These are phyloP conservation scores for Cygnus atratus DNA, from an alignment of 2,113 vertebrate species.

Conservation along the genomic window DNA sequence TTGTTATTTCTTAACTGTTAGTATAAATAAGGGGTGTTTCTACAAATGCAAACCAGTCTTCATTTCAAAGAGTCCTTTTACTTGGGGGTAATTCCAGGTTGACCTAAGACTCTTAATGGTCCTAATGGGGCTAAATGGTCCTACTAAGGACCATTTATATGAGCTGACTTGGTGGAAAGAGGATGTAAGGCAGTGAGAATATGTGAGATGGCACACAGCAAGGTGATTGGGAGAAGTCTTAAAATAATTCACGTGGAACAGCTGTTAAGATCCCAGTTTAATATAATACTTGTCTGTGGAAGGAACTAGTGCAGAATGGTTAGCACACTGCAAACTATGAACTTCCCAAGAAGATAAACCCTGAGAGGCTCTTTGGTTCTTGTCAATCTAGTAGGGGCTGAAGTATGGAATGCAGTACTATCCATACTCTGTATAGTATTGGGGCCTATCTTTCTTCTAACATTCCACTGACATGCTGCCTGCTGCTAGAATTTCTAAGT, in stretches of 20 bases:
- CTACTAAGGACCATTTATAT: not conserved
- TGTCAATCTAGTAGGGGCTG: not conserved
- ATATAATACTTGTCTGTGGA: not conserved
- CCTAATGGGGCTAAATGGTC: not conserved
- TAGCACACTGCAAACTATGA: not conserved
- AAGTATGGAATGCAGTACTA: too few species aligned
- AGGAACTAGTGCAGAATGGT: not conserved
- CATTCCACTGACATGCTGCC: not conserved
- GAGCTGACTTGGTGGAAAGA: not conserved
- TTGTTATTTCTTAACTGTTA: not conserved
- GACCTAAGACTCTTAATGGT: not conserved
- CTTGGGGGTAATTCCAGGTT: not conserved
- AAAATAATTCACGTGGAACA: not conserved
- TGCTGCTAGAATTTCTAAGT: not conserved
- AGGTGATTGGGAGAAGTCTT: not conserved
- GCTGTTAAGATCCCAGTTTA: not conserved
- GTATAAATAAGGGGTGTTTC: not conserved
- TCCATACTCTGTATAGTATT: fast-evolving
- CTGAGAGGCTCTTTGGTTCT: not conserved
- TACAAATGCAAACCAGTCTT: not conserved
- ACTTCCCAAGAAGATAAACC: not conserved
- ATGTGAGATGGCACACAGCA: not conserved
- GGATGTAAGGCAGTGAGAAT: not conserved
- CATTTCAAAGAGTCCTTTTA: not conserved
- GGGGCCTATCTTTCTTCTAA: not conserved